Conservation (phyloP, 2,113 vertebrate species). For the Coptodon rendalli region DNA sequence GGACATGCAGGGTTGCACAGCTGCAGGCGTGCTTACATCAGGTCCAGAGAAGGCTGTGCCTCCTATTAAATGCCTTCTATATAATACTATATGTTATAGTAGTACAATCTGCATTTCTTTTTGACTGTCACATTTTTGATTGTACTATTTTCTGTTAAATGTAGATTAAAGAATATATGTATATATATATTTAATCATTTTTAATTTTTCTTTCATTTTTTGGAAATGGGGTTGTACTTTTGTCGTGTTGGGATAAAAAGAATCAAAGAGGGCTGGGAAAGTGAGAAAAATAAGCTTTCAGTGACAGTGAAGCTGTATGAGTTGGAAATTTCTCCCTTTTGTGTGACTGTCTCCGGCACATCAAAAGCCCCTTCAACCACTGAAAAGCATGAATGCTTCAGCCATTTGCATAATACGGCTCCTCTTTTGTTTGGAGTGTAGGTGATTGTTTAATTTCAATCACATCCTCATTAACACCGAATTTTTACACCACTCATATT, state of each 20-base stretch:
- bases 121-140: not conserved
- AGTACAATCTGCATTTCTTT: not conserved
- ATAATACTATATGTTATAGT: not conserved
- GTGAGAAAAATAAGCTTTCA: not conserved
- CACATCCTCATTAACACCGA: constrained; percentile 19
- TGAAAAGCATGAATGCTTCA: constrained; percentile 23
- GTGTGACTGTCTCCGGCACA: constrained; percentile 1
- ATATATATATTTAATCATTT: not conserved
- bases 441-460: constrained; percentile 50
- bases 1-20: not conserved
- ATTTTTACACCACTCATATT: constrained; percentile 19
- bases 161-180: not conserved
- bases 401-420: constrained; percentile 32
- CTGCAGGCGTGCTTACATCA: not conserved
- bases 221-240: not conserved
- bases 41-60: not conserved
- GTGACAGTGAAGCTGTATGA: not conserved
- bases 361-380: constrained; percentile 33
- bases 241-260: not conserved
- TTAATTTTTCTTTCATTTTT: not conserved
- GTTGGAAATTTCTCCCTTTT: constrained; percentile 41
- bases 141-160: not conserved
- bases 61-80: not conserved
- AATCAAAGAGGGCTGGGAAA: not conserved
- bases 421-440: constrained; percentile 14